Conservation (phyloP, 2,888 invertebrate genomes). For the Heliconius ethilla region DNA sequence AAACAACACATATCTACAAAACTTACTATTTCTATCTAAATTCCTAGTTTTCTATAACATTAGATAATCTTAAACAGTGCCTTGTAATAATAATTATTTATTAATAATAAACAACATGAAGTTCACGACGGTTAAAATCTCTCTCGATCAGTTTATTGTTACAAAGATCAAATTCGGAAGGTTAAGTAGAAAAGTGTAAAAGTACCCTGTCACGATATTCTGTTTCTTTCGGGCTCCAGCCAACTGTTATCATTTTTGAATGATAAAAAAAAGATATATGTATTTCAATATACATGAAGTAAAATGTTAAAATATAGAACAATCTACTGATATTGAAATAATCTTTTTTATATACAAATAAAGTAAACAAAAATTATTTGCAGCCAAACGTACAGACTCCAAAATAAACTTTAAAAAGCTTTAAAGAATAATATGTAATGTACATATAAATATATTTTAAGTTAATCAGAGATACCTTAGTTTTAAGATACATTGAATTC, state of each 20-base stretch:
- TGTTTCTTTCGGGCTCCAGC: conserved; percentile 38
- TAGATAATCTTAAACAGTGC: background rate
- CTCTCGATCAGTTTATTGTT: conserved; percentile 37
- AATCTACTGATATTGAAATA: background rate
- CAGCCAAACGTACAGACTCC: background rate
- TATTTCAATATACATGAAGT: no score
- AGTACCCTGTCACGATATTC: conserved; percentile 65
- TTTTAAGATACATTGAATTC: no score
- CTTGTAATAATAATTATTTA: conserved; percentile 17
- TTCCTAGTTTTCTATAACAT: background rate
- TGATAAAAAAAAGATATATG: no score
- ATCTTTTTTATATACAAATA: background rate
- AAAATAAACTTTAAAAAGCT: no score
- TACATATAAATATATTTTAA: no score
- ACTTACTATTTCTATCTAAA: background rate
- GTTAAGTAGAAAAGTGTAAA: conserved; percentile 71
- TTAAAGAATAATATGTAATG: no score
- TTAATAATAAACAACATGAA: conserved; percentile 16
- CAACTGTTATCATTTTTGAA: background rate
- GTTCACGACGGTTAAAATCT: conserved; percentile 30
- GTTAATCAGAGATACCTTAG: no score
- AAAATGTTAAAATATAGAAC: no score
- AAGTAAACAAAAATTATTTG: background rate
- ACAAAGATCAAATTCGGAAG: conserved; percentile 41
- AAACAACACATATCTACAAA: background rate